These are phyloP conservation scores for Agapornis canus DNA, from an alignment of 2,797 vertebrate genomes.

Conservation along the genomic window DNA sequence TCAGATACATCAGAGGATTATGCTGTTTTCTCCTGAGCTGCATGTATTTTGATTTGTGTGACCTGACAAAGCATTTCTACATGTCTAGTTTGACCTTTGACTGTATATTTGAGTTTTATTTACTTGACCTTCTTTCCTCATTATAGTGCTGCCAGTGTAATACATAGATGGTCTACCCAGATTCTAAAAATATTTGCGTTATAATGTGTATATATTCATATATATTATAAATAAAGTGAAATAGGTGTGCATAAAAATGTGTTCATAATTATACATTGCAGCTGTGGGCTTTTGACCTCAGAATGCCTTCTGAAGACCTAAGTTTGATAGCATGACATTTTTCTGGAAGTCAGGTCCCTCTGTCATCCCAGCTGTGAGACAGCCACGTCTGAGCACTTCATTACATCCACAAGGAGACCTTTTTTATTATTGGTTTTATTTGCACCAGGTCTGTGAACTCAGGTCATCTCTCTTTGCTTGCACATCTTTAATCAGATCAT, in stretches of 20 bases:
- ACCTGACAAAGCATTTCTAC: neutral
- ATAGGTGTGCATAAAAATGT: neutral
- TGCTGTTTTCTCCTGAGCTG: neutral
- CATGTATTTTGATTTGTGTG: neutral
- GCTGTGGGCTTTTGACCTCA: neutral
- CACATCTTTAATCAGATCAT: conserved; percentile 25
- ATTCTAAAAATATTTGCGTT: neutral
- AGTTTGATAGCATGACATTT: neutral
- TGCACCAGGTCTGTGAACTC: neutral
- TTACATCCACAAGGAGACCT: neutral
- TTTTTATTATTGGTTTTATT: neutral
- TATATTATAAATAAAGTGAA: neutral
- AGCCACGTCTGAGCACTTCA: neutral
- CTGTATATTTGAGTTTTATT: neutral
- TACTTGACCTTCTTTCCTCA: neutral
- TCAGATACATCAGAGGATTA: neutral
- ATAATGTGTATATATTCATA: neutral
- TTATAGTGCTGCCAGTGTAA: neutral
- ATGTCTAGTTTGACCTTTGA: neutral
- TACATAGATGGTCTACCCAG: neutral
- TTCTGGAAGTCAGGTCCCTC: neutral
- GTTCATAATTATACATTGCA: fast-evolving
- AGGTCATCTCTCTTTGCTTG: neutral
- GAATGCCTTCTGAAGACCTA: neutral
- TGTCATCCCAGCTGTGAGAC: neutral